Evolutionary conservation across 2,797 vertebrate genomes (phyloP), one percentile per base, ranked within the genome.

Genomic region (Myioborus miniatus): DNA sequence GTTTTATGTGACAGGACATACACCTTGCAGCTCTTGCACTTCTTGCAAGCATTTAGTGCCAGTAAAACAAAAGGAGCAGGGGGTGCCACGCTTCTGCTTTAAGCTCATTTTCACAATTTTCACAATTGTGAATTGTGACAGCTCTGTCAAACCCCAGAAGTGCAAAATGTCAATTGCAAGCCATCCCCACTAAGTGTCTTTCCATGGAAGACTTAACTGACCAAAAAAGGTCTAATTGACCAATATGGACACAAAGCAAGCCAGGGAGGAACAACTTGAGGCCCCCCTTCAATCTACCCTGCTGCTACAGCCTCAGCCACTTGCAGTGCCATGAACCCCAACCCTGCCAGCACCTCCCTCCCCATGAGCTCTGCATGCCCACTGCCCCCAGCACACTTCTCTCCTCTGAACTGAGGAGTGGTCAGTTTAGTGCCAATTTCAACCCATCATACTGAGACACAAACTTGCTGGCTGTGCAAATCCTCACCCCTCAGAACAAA

Each of bases 201-300:
- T 85, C 15, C 10, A 12, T 34, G 32, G 52, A 83, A 87, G 55
- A 87, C 56, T 19, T 43, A 49, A 58, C n/a, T 26, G 44, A 64
- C 50, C 41, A 58, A n/a, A 18, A 21, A 85, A 53, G 22, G 34
- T 56, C 36, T 59, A 62, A 16, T 3, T 83, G 49, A 76, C 17
- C 34, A 77, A 68, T 26, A 63, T 2, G 4, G 41, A 72, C 39
- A 70, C 26, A 72, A 36, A 82, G 11, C 36, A 79, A 80, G 39
- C 11, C 85, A 77, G 55, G 24, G 29, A 80, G 23, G 49, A 82
- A 81, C 41, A 82, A 84, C 30, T 56, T 6, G 1, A 83, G 6
- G 6, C 1, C 1, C 2, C 4, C 4, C 23, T 69, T 58, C 8
- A 21, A 74, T 44, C 62, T 26, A 64, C 32, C 34, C 24, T 0